phyloP scores from a whole-genome alignment of 2,888 invertebrate species.

The Netelia virgata region DNA sequence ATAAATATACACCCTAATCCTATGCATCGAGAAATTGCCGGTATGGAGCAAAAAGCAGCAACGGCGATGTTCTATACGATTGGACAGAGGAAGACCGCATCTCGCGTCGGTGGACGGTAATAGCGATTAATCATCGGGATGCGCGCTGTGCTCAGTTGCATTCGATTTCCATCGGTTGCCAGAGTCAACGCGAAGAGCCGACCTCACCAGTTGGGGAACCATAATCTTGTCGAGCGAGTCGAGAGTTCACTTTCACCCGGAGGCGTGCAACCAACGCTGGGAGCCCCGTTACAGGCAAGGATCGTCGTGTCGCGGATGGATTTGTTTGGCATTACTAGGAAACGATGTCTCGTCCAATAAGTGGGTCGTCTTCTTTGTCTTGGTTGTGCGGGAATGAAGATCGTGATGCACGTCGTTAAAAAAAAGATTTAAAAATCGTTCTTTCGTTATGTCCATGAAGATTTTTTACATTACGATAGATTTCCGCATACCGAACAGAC shows the following conservation, averaged over 20 bases:
- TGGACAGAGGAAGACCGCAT: constrained; percentile 8
- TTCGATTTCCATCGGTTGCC: constrained; percentile 75
- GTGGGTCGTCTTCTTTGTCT: constrained; percentile 22
- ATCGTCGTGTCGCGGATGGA: constrained; percentile 40
- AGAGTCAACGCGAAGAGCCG: constrained; percentile 27
- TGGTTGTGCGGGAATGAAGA: not conserved
- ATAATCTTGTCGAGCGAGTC: constrained; percentile 67
- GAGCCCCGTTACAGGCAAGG: constrained; percentile 22
- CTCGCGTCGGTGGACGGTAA: constrained; percentile 9
- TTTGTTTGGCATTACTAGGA: constrained; percentile 75
- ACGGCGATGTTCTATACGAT: constrained; percentile 41
- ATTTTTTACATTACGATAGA: too few species aligned
- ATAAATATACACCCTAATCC: constrained; percentile 23
- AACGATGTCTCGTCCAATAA: constrained; percentile 73
- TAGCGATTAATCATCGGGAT: constrained; percentile 71
- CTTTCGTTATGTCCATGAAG: too few species aligned
- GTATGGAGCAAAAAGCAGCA: constrained; percentile 33
- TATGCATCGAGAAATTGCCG: not conserved
- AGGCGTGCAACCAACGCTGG: constrained; percentile 67
- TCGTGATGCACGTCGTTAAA: not conserved
- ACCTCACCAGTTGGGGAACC: constrained; percentile 64
- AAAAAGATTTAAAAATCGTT: not conserved
- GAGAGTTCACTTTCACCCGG: constrained; percentile 80
- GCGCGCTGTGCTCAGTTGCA: constrained; percentile 61
- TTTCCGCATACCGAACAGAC: too few species aligned